A percentile compares a stretch with the other conserved stretches of the same genome.
phyloP scores from a whole-genome alignment of 2,113 vertebrate species.

The Tragelaphus buxtoni region DNA sequence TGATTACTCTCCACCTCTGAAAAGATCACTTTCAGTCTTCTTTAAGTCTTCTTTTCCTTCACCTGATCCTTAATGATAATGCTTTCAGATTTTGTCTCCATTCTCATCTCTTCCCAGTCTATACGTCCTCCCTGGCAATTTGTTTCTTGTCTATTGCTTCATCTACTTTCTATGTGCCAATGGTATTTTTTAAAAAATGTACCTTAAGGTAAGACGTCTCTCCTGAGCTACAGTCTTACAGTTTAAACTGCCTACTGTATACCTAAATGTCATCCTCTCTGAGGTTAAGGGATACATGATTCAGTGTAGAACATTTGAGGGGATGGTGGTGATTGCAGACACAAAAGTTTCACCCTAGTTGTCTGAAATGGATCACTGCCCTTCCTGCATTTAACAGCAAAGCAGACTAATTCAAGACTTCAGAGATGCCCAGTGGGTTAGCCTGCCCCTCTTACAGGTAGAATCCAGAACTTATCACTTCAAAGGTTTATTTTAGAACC shows the following conservation, averaged over 20 bases:
- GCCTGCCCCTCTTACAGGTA: background rate
- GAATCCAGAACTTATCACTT: background rate
- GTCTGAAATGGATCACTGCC: background rate
- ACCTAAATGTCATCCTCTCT: background rate
- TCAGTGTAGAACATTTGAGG: background rate
- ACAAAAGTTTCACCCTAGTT: background rate
- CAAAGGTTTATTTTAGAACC: background rate
- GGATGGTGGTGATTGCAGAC: background rate
- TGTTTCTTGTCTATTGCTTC: background rate
- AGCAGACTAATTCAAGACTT: background rate
- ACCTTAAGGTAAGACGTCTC: background rate
- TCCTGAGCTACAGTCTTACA: background rate
- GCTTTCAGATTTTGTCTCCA: background rate
- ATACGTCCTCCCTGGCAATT: background rate
- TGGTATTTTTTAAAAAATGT: background rate
- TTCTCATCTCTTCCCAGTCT: background rate
- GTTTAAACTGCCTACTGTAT: background rate
- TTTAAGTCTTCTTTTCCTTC: background rate
- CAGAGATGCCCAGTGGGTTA: background rate
- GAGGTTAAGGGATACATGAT: background rate
- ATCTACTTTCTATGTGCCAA: background rate
- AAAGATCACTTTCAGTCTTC: background rate
- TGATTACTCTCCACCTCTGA: background rate
- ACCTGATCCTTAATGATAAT: background rate
- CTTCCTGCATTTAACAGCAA: background rate